A percentile compares a stretch with the other conserved stretches of the same genome.
phyloP scores from a whole-genome alignment of 2,888 invertebrate species.

The Campoletis raptor region DNA sequence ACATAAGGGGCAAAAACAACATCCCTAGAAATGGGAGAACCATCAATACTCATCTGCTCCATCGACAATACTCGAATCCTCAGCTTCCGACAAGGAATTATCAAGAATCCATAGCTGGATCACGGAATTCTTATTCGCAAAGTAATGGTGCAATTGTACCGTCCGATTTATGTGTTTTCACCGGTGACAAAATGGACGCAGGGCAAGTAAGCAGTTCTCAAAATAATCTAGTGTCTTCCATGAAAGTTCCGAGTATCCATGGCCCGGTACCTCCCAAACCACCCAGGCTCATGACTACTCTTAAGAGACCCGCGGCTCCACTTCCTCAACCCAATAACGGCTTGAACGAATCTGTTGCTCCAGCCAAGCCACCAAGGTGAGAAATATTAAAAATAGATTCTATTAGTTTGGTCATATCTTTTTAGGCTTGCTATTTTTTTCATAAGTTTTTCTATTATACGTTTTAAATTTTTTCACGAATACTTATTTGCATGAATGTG shows the following conservation, averaged over 20 bases:
- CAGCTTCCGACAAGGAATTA: constrained; percentile 74
- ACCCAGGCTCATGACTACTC: constrained; percentile 79
- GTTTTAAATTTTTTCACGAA: background rate
- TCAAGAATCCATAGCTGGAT: constrained; percentile 60
- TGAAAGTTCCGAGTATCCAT: constrained; percentile 71
- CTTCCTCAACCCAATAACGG: constrained; percentile 70
- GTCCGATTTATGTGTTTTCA: constrained; percentile 52
- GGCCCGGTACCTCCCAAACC: constrained; percentile 79
- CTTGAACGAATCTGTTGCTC: constrained; percentile 74
- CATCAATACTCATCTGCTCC: constrained; percentile 63
- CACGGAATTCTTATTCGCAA: constrained; percentile 40
- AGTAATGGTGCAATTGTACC: constrained; percentile 20
- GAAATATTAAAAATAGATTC: background rate
- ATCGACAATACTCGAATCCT: constrained; percentile 81
- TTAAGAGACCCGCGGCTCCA: constrained; percentile 76
- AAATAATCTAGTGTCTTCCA: constrained; percentile 79
- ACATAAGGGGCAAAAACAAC: constrained; percentile 36
- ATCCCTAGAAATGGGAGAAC: constrained; percentile 50
- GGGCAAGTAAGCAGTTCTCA: constrained; percentile 67
- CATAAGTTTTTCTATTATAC: background rate
- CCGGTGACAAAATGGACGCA: constrained; percentile 31
- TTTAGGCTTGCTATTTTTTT: background rate
- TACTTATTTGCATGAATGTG: background rate
- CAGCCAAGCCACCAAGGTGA: constrained; percentile 80
- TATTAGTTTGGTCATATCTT: background rate